These are phyloP conservation scores for Drosophila acutilabella DNA, from an alignment of 2,888 invertebrate species.

Conservation along the genomic window DNA sequence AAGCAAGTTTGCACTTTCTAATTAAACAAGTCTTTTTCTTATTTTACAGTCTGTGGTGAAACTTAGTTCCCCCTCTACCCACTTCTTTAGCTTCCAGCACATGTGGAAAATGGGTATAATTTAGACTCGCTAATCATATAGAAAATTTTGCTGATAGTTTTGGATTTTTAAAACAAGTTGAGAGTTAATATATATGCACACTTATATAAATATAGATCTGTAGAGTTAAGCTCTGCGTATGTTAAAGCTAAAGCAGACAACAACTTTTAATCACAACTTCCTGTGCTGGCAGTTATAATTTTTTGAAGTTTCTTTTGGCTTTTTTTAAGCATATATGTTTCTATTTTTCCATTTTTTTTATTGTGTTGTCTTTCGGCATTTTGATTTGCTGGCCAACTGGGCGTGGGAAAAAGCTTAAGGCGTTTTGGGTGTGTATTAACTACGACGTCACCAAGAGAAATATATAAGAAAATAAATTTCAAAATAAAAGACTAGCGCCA, in stretches of 20 bases:
- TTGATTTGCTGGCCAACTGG: constrained; percentile 63
- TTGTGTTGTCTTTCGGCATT: constrained; percentile 26
- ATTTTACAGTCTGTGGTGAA: constrained; percentile 1
- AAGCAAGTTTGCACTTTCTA: constrained; percentile 51
- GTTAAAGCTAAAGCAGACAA: constrained; percentile 53
- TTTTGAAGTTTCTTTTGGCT: constrained; percentile 37
- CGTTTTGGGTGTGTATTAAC: constrained; percentile 61
- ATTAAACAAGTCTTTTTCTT: constrained; percentile 53
- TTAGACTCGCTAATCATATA: too few relatives aligned
- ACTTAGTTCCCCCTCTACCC: not conserved
- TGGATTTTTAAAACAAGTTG: constrained; percentile 18
- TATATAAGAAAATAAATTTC: not conserved
- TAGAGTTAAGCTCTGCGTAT: constrained; percentile 21
- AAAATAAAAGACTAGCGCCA: constrained; percentile 28
- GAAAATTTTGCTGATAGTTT: constrained; percentile 40
- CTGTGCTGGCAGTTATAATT: constrained; percentile 61
- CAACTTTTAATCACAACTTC: constrained; percentile 75
- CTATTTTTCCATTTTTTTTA: not conserved
- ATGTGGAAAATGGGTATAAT: constrained; percentile 27
- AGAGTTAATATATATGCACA: not conserved
- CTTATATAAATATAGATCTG: not conserved
- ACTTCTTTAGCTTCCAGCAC: too few relatives aligned
- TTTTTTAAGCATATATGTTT: constrained; percentile 19
- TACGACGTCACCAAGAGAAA: constrained; percentile 38
- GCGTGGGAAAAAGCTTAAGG: constrained; percentile 79